Conservation (phyloP, 1,140 invertebrate genomes). For the Ostrea denselamellosa region DNA sequence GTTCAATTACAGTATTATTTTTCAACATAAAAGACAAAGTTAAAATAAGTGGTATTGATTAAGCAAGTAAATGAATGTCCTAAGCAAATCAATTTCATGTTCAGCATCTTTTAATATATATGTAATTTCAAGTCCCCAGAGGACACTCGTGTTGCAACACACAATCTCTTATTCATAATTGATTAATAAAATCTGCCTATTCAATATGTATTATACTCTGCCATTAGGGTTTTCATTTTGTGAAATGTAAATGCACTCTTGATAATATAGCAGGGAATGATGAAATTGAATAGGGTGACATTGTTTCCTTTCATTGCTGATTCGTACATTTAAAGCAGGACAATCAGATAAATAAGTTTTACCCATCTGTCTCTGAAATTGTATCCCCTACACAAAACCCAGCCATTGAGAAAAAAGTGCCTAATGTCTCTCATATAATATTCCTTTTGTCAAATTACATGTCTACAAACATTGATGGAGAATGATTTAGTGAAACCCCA, state of each 20-base stretch:
- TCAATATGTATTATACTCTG: slow-evolving; percentile 42
- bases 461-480: not conserved
- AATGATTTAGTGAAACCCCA: not conserved
- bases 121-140: slow-evolving; percentile 44
- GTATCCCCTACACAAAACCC: not conserved
- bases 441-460: slow-evolving; percentile 36
- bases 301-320: slow-evolving; percentile 35
- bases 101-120: slow-evolving; percentile 45
- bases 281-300: slow-evolving; percentile 30
- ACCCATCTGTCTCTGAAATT: slow-evolving; percentile 35
- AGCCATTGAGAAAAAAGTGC: not conserved
- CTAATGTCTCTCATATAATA: slow-evolving; percentile 9
- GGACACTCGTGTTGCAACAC: slow-evolving; percentile 26
- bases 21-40: slow-evolving; percentile 37
- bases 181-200: slow-evolving; percentile 46
- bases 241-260: slow-evolving; percentile 42
- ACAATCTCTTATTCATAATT: slow-evolving; percentile 41
- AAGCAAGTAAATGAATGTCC: slow-evolving; percentile 23
- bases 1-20: slow-evolving; percentile 43
- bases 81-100: slow-evolving; percentile 42
- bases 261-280: slow-evolving; percentile 13
- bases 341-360: slow-evolving; percentile 39
- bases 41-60: slow-evolving; percentile 41
- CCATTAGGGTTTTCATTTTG: slow-evolving; percentile 42
- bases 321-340: slow-evolving; percentile 11